Percentiles rank a stretch among this genome's conserved stretches.
phyloP scores from a whole-genome alignment of 2,888 invertebrate species.

The Drosophila recens region DNA sequence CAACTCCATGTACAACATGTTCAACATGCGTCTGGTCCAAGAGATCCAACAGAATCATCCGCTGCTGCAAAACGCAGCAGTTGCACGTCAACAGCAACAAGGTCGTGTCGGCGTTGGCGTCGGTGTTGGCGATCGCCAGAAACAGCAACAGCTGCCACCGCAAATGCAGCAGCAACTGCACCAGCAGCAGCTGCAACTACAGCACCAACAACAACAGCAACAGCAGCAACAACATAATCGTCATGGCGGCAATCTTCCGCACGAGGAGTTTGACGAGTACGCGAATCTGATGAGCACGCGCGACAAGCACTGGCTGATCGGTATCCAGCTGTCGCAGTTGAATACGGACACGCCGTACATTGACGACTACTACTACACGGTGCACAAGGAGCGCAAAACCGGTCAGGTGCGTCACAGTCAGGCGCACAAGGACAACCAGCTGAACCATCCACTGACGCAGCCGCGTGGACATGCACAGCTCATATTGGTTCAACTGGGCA shows the following conservation, averaged over 20 bases:
- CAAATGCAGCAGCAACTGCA: slow-evolving; percentile 33
- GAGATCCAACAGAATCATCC: slow-evolving; percentile 86
- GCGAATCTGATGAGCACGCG: slow-evolving; percentile 96
- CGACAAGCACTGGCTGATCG: slow-evolving; percentile 98
- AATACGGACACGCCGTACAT: slow-evolving; percentile 98
- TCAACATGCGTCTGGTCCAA: slow-evolving; percentile 85
- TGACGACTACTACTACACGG: slow-evolving; percentile 98
- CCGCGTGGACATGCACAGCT: slow-evolving; percentile 85
- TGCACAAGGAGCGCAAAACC: slow-evolving; percentile 89
- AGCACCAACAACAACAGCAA: slow-evolving; percentile 41
- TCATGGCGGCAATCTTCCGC: slow-evolving; percentile 81
- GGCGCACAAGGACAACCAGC: slow-evolving; percentile 88
- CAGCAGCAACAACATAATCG: slow-evolving; percentile 73
- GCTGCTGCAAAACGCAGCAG: slow-evolving; percentile 80
- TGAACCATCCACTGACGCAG: slow-evolving; percentile 87
- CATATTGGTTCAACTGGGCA: slow-evolving; percentile 84
- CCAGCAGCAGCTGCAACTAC: slow-evolving; percentile 47
- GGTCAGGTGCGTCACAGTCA: slow-evolving; percentile 87
- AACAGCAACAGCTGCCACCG: slow-evolving; percentile 54
- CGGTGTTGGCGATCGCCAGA: slow-evolving; percentile 63
- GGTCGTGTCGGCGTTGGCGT: slow-evolving; percentile 59
- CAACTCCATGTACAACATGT: slow-evolving; percentile 82
- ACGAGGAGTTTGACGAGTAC: slow-evolving; percentile 90
- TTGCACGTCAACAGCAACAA: slow-evolving; percentile 69
- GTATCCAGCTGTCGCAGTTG: slow-evolving; percentile 96